Evolutionary conservation across 2,113 vertebrate genomes (phyloP).

Genomic region (Lycaon pictus): DNA sequence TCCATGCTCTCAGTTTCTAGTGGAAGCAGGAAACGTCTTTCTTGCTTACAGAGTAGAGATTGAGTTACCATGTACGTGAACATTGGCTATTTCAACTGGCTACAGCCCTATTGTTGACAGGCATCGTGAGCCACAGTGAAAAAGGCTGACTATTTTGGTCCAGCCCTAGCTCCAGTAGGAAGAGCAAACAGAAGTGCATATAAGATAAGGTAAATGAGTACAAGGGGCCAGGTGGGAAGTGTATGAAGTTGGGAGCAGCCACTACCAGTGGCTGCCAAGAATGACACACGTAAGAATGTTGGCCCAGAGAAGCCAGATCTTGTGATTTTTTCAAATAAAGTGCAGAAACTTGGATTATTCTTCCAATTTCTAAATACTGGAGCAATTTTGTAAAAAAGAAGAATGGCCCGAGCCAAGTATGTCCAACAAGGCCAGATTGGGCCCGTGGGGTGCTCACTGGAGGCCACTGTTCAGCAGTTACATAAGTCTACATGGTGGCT

Average conservation of each 20-base stretch:
- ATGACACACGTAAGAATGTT: constrained; percentile 16
- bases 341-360: background rate
- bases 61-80: background rate
- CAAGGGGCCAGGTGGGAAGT: background rate
- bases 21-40: background rate
- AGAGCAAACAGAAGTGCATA: constrained; percentile 34
- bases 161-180: background rate
- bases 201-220: background rate
- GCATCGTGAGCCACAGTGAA: background rate
- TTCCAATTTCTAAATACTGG: constrained; percentile 53
- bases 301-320: background rate
- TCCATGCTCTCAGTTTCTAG: background rate
- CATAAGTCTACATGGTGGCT: background rate
- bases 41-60: background rate
- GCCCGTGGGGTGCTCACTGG: background rate
- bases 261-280: background rate
- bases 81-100: background rate
- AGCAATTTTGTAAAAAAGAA: background rate
- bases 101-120: constrained; percentile 14
- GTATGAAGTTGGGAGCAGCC: background rate
- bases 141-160: background rate
- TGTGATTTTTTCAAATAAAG: background rate
- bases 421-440: background rate
- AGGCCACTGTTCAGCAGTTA: background rate
- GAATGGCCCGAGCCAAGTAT: background rate